Base-by-base conservation (phyloP, 30 jellyfish, hydroid and myxozoan genomes). In the Cassiopea xamachana region DNA sequence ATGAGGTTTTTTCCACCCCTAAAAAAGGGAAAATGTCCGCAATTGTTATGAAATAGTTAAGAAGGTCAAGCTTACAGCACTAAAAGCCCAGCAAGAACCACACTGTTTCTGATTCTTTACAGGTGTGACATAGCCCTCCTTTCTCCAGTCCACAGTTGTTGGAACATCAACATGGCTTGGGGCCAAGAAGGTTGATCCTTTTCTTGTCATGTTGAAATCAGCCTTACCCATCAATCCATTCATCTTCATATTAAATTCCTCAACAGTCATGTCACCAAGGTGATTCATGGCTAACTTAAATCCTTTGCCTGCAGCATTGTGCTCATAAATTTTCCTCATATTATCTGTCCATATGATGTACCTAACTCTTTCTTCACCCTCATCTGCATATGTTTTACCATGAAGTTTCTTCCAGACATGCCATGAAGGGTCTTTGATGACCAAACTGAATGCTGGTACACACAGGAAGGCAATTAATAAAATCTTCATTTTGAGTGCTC, bases 71-170 rank as follows among this genome's bases (percentile, higher is more conserved):
- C 97, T 91, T 79, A 95, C 99, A 47, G 99, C 80, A 75, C 98
- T 92, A 85, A 96, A 96, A 48, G 99, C 98, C 99, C 99, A 96
- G 83, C 99, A 96, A 50, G 99, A 96, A 17, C 99, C 99, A 88
- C 99, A 96, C 79, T 96, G 99, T 69, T 93, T 97, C 86, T 96
- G 99, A 93, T 96, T 96, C 88, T 96, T 93, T 18, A 96, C 98
- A 1, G 99, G 98, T 51, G 98, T 91, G 76, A 96, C 99, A 84
- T 92, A 96, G 60, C 99, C 99, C 77, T 94, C 84, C 51, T 85
- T 79, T 77, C 99, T 88, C 99, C 99, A 96, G 84, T 96, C 99
- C 61, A 96, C 99, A 15, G 96, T 70, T 1, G 86, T 93, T 75
- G 99, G 99, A 17, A 73, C 95, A 50, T 64, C 48, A 69, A 90